Evolutionary conservation across 2,797 vertebrate species (phyloP).

Genomic region (Lithobates pipiens): DNA sequence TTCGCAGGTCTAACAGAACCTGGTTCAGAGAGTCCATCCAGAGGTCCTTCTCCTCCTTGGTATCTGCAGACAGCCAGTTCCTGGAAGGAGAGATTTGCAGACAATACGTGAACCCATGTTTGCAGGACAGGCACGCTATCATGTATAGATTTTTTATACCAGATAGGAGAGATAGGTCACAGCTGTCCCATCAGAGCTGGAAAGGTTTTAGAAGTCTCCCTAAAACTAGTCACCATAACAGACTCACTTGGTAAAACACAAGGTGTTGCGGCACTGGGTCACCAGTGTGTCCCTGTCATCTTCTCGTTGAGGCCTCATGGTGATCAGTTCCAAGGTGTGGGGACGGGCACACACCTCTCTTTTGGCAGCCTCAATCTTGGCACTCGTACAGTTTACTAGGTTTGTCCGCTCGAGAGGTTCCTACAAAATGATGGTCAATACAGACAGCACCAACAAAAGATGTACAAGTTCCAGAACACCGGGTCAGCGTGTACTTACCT

Average conservation of each 20-base stretch:
- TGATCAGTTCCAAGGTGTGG: slow-evolving; percentile 82
- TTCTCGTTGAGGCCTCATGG: slow-evolving; percentile 63
- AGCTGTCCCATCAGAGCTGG: too few relatives aligned
- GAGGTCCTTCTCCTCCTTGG: slow-evolving; percentile 74
- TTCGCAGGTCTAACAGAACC: slow-evolving; percentile 76
- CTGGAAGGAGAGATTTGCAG: slow-evolving; percentile 63
- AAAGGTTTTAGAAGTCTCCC: too few relatives aligned
- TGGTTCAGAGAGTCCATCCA: slow-evolving; percentile 83
- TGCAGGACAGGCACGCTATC: too few relatives aligned
- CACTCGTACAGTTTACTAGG: slow-evolving; percentile 71
- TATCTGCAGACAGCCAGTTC: slow-evolving; percentile 84
- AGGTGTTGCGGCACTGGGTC: slow-evolving; percentile 65
- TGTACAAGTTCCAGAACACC: too few relatives aligned
- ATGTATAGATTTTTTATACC: too few relatives aligned
- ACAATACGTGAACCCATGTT: too few relatives aligned
- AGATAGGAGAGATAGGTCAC: too few relatives aligned
- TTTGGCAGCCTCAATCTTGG: slow-evolving; percentile 72
- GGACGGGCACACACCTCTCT: slow-evolving; percentile 81
- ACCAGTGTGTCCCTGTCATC: slow-evolving; percentile 64
- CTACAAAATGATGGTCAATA: slow-evolving; percentile 63
- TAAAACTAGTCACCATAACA: too few relatives aligned
- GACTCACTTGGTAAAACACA: slow-evolving; percentile 63
- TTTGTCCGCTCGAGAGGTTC: slow-evolving; percentile 76
- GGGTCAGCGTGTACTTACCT: slow-evolving; percentile 67
- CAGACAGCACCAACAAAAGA: too few relatives aligned